Evolutionary conservation across 2,888 invertebrate species (phyloP).

Genomic region (Papilio demoleus): DNA sequence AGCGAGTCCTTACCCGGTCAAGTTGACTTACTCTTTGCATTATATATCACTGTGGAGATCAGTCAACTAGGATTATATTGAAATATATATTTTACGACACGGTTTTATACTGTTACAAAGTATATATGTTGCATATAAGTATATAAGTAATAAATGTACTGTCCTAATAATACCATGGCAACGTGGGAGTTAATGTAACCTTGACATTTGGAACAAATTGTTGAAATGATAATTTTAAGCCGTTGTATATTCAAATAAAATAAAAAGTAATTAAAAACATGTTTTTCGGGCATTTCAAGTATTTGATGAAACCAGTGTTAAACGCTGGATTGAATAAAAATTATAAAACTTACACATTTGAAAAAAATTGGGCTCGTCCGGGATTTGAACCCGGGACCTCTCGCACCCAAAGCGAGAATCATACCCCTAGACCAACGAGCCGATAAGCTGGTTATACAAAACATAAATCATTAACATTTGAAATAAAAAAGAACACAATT

Average conservation of each 20-base stretch:
- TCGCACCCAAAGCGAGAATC: constrained; percentile 84
- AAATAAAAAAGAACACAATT: not conserved
- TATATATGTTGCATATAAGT: not conserved
- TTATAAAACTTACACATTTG: not conserved
- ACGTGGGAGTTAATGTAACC: not conserved
- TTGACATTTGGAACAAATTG: too few relatives aligned
- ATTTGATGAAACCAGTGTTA: too few relatives aligned
- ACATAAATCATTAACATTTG: not conserved
- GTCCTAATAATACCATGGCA: not conserved
- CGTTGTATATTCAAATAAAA: too few relatives aligned
- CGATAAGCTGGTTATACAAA: not conserved
- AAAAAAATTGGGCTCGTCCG: constrained; percentile 75
- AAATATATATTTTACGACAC: not conserved
- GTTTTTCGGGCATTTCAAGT: too few relatives aligned
- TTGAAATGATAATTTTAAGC: too few relatives aligned
- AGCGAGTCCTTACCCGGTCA: constrained; percentile 11
- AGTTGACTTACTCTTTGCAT: constrained; percentile 15
- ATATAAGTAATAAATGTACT: not conserved
- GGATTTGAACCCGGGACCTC: constrained; percentile 85
- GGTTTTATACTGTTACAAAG: not conserved
- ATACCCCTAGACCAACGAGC: constrained; percentile 83
- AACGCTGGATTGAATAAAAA: too few relatives aligned
- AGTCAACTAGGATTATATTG: not conserved
- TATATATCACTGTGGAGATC: not conserved
- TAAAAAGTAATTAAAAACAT: too few relatives aligned